Base-by-base conservation (phyloP, 2,113 vertebrate species). In the Sander lucioperca region DNA sequence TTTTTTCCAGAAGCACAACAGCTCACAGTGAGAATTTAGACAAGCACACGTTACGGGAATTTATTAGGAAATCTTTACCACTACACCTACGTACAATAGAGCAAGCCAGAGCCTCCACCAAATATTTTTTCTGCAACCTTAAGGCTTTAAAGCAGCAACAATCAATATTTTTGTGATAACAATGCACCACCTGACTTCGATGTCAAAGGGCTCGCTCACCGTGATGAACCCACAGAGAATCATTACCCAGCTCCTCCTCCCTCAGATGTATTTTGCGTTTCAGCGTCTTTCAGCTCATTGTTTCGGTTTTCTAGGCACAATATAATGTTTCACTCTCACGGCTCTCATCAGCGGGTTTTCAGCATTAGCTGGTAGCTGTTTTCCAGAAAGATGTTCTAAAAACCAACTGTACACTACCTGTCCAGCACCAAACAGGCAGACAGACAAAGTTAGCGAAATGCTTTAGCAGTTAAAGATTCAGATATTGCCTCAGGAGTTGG, bases 1-100 rank as follows among this genome's bases (percentile, higher is more conserved):
- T 54, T 67, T 7, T 61, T 51, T 71, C 62, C 63, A 58, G 21
- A 77, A 39, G 76, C 33, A 73, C 61, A 68, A 68, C 54, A 76
- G 57, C 54, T 75, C 51, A 33, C 25, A 45, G 11, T n/a, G 21
- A 64, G 23, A 80, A 51, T 71, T 45, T 50, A 39, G 12, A 76
- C 43, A 51, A 45, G 66, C 51, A 13, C 21, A 23, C 0, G 8
- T 16, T 12, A 1, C 13, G 68, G 43, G 33, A 59, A 25, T 45
- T 36, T 15, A 48, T 51, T 5, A 23, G 18, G 59, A 65, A 70
- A 70, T 36, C 19, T 50, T 67, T 66, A 59, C 39, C 12, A 25
- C 15, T 51, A 8, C 5, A 62, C 39, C 12, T 39, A 14, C 1
- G 2, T 12, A 63, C 16, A n/a, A n/a, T 1, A 23, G 27, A 78